A percentile compares a stretch with the other conserved stretches of the same genome.
phyloP scores from a whole-genome alignment of 92 coral and sea anemone species.

The Palythoa heliodiscus region DNA sequence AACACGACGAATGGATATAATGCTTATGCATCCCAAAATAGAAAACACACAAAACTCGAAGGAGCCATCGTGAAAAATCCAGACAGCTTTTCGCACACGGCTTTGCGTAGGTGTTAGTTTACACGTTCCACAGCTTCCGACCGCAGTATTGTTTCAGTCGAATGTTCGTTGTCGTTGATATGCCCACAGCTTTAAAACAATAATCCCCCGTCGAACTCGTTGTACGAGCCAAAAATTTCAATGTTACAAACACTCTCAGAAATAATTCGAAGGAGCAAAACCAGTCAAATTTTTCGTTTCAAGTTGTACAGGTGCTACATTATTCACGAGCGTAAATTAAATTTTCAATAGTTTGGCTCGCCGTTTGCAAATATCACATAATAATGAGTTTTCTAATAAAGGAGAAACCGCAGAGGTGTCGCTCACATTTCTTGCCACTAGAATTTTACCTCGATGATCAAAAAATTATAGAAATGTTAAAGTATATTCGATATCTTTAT shows the following conservation, averaged over 20 bases:
- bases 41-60: neutral
- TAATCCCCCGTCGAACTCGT: constrained; percentile 13
- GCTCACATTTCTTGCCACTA: constrained; percentile 28
- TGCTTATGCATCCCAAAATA: neutral
- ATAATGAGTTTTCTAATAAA: constrained; percentile 42
- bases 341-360: constrained; percentile 34
- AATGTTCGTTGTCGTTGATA: constrained; percentile 32
- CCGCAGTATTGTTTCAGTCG: constrained; percentile 49
- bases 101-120: constrained; percentile 23
- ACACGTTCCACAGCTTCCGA: constrained; percentile 73
- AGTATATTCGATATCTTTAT: neutral
- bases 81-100: constrained; percentile 31
- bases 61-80: constrained; percentile 24
- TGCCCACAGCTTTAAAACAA: constrained; percentile 5
- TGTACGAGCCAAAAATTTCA: constrained; percentile 7
- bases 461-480: neutral
- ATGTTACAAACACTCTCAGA: neutral
- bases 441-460: neutral
- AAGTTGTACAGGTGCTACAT: constrained; percentile 34
- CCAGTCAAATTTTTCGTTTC: neutral
- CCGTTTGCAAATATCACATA: constrained; percentile 48
- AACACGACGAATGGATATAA: neutral
- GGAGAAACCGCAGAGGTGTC: constrained; percentile 25
- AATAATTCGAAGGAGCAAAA: neutral
- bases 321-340: constrained; percentile 38